Evolutionary conservation across 2,113 vertebrate species (phyloP), one percentile per base, ranked within the genome.

Genomic region (Myocastor coypus): DNA sequence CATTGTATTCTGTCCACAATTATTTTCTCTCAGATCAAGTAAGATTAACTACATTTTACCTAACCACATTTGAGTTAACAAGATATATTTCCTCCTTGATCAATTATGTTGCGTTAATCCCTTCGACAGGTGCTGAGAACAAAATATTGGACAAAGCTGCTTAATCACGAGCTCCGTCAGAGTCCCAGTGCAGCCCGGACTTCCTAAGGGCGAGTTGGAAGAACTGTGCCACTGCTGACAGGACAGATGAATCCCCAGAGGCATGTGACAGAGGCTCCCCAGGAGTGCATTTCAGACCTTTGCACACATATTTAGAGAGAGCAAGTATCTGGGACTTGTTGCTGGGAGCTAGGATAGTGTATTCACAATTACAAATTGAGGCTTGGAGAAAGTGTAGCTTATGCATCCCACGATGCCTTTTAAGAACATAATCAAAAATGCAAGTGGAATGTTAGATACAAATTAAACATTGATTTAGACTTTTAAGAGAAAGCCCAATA

Each of bases 91-190:
- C 63, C 46, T 89, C 26, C 52, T 87, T 77, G 75, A 94, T 89
- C 96, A 89, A 87, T 92, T 95, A 95, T 71, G 50, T 93, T 93
- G 77, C 92, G 92, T 87, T 95, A 95, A 97, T 97, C 75, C 73
- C 91, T 84, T 89, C 92, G 52, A 80, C 87, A 57, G 89, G 46
- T 34, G 57, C 80, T 16, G 9, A 94, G 32, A 42, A 81, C 37
- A 46, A 95, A 95, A 83, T 88, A 94, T 83, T 94, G 50, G n/a
- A 95, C 75, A 68, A 68, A 92, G 50, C 50, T 83, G 77, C 69
- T 97, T 91, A 95, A 97, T 94, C 83, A 78, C 28, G 37, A 95
- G n/a, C 46, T 40, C 57, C 77, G 73, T 91, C 89, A 94, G 68
- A 82, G 37, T 12, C 73, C 26, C 52, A 73, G 42, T 63, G 26